Evolutionary conservation across 2,888 invertebrate genomes (phyloP).

Genomic region (Danaus chrysippus): DNA sequence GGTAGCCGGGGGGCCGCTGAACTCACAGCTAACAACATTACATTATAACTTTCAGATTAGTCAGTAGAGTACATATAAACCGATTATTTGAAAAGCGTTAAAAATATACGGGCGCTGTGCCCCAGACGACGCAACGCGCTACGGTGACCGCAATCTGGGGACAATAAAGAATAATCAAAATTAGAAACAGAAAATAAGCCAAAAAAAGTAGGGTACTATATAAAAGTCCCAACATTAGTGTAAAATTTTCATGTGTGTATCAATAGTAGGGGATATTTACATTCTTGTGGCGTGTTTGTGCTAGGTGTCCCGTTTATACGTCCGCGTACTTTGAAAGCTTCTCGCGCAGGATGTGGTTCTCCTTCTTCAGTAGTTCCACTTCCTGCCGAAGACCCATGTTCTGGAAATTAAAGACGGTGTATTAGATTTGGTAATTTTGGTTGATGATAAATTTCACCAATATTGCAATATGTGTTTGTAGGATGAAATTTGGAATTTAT

Average conservation of each 20-base stretch:
- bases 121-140: constrained; percentile 39
- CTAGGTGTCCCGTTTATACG: constrained; percentile 78
- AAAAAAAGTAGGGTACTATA: neutral
- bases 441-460: neutral
- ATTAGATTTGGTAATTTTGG: neutral
- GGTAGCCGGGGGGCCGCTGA: constrained; percentile 26
- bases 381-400: constrained; percentile 94
- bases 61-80: constrained; percentile 40
- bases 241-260: neutral
- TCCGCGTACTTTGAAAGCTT: constrained; percentile 93
- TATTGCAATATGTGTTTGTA: neutral
- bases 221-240: neutral
- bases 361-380: constrained; percentile 93
- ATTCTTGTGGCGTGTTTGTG: constrained; percentile 67
- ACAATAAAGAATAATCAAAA: constrained; percentile 19
- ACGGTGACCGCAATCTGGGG: constrained; percentile 46
- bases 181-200: neutral
- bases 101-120: constrained; percentile 38
- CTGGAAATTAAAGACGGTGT: constrained; percentile 70
- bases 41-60: constrained; percentile 35
- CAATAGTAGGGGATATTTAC: constrained; percentile 41
- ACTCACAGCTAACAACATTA: constrained; percentile 34
- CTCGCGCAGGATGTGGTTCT: constrained; percentile 92
- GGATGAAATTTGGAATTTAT: neutral
- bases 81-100: constrained; percentile 41